Base-by-base conservation (phyloP, 2,113 vertebrate genomes). In the Bungarus multicinctus region DNA sequence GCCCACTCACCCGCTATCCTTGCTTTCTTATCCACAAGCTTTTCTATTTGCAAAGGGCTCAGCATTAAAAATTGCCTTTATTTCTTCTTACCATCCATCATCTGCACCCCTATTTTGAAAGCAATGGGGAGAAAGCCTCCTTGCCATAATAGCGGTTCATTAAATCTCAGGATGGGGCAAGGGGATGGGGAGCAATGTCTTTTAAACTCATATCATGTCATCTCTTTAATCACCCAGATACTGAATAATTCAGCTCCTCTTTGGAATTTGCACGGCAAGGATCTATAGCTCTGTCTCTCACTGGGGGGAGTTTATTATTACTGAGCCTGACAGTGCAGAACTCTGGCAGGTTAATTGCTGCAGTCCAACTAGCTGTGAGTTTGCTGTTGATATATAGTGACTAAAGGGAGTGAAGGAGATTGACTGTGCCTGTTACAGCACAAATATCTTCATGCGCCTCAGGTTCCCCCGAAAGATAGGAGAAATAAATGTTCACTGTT, bases 321-420 rank as follows among this genome's bases (percentile, higher is more conserved):
- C 92, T 81, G 94, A 97, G 94, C 95, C 95, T 97, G 97, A 97
- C 97, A 98, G 97, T 94, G 97, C 96, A 98, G 95, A 96, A 95
- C 96, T 95, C 95, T 97, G 96, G 97, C 97, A 98, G 97, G 98
- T 98, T 98, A 98, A 98, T 98, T 98, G 97, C 97, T 97, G 94
- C 94, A 96, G 96, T 96, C 97, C 96, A 96, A 96, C 96, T 97
- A 96, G 95, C 97, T 97, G 96, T 95, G 96, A 97, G 96, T 97
- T 97, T 97, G 97, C 93, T 95, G 96, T 96, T 98, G 97, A 98
- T 98, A 97, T 96, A 97, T 96, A 97, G 97, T 90, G 88, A 97
- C 96, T 96, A 97, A 98, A 97, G 96, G 95, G 94, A 98, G 94
- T 95, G 97, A 97, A 97, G 94, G 96, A 97, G 97, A 98, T 97